A percentile compares a stretch with the other conserved stretches of the same genome.
These are phyloP conservation scores for Peromyscus maniculatus DNA, from an alignment of 2,113 vertebrate species.

Conservation along the genomic window DNA sequence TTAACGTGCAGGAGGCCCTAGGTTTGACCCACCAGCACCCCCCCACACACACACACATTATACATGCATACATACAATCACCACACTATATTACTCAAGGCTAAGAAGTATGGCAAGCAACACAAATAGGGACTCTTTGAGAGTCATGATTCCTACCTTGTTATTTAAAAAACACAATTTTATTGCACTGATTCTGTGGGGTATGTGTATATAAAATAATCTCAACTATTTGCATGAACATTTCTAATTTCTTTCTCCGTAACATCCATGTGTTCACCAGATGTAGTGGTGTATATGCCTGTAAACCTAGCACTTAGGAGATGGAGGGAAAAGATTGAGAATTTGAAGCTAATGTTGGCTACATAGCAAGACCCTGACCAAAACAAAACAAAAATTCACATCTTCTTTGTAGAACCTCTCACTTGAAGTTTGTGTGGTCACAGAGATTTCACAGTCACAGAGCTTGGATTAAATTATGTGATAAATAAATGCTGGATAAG, in stretches of 20 bases:
- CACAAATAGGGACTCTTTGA: constrained; percentile 32
- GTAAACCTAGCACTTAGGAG: background rate
- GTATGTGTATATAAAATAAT: constrained; percentile 13
- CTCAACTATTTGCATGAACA: constrained; percentile 44
- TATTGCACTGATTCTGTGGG: background rate
- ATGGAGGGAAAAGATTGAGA: background rate
- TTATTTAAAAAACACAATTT: constrained; percentile 33
- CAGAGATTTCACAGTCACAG: constrained; percentile 14
- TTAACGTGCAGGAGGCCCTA: background rate
- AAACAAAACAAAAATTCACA: background rate
- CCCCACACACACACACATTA: background rate
- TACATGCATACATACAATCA: background rate
- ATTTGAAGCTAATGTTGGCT: background rate
- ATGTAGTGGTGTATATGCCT: background rate
- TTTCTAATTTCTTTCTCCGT: background rate
- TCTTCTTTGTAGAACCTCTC: constrained; percentile 49
- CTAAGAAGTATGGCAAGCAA: constrained; percentile 9
- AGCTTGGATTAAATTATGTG: constrained; percentile 11
- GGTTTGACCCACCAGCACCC: background rate
- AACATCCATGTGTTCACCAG: background rate
- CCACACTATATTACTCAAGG: background rate
- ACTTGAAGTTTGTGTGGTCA: background rate
- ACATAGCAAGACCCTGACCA: background rate
- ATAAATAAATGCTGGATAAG: background rate
- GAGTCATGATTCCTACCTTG: background rate